Conservation (phyloP, 35 echinoderm and acorn worm species). For the Apostichopus californicus region DNA sequence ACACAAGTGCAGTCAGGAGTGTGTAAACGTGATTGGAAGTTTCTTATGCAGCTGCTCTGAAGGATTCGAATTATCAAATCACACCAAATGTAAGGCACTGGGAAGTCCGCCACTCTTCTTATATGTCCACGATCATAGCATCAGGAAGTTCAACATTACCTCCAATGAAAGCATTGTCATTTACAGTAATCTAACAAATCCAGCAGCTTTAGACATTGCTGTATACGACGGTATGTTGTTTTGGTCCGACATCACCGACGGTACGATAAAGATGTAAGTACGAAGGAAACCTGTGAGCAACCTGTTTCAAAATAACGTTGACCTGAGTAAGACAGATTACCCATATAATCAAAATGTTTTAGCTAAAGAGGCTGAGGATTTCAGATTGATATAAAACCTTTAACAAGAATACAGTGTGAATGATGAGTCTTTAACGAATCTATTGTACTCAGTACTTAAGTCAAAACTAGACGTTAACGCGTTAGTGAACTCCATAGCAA, state of each 20-base stretch:
- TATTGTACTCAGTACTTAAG: no score
- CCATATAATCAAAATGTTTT: no score
- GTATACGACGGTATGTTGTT: constrained; percentile 63
- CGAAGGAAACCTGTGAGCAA: no score
- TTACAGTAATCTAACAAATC: constrained; percentile 58
- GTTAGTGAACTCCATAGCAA: no score
- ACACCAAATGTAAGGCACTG: constrained; percentile 23
- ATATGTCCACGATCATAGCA: constrained; percentile 17
- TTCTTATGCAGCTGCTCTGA: constrained; percentile 36
- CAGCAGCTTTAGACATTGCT: constrained; percentile 88
- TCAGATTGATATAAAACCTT: no score
- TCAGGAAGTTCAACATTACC: background rate
- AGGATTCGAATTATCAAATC: constrained; percentile 1
- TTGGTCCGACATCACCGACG: constrained; percentile 87
- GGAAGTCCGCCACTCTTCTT: background rate
- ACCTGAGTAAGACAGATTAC: no score
- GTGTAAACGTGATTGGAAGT: background rate
- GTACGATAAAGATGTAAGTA: constrained; percentile 61
- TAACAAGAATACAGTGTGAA: no score
- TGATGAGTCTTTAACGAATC: no score
- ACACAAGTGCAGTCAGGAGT: no score
- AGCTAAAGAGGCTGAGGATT: no score
- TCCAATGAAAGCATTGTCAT: background rate
- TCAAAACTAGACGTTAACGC: no score
- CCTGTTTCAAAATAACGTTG: no score